A percentile compares a stretch with the other conserved stretches of the same genome.
Conservation (phyloP, 2,113 vertebrate species). For the Machaerirhynchus nigripectus region DNA sequence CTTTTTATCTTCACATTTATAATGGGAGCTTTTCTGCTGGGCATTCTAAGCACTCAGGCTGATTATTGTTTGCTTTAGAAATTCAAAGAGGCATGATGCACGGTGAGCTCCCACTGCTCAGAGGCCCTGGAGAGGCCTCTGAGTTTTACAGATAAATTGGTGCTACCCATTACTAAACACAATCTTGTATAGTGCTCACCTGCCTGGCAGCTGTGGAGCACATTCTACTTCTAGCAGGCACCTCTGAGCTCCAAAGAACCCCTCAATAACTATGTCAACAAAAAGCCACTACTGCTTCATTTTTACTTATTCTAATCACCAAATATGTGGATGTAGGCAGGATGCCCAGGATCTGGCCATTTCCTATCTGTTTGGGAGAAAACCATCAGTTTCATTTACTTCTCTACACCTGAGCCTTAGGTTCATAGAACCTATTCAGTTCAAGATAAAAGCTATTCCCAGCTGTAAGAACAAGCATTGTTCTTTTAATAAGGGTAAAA, state of each 20-base stretch:
- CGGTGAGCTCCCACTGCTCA: not conserved
- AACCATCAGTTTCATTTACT: not conserved
- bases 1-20: slow-evolving; percentile 11
- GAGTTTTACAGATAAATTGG: slow-evolving; percentile 29
- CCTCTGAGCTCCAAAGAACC: not conserved
- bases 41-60: not conserved
- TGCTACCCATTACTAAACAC: not conserved
- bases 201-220: not conserved
- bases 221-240: not conserved
- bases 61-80: slow-evolving; percentile 30
- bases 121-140: not conserved
- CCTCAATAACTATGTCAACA: slow-evolving; percentile 17
- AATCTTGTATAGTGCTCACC: not conserved
- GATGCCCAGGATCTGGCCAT: not conserved
- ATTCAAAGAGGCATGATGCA: not conserved
- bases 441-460: not conserved
- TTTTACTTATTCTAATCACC: not conserved
- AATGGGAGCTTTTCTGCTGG: not conserved
- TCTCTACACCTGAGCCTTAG: not conserved
- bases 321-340: not conserved
- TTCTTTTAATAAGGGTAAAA: not conserved
- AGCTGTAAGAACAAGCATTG: not conserved
- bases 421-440: too few species aligned
- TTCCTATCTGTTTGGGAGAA: not conserved
- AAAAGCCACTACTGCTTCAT: not conserved